Base-by-base conservation (phyloP, 2,797 vertebrate genomes). In the Gymnothorax reevesii region DNA sequence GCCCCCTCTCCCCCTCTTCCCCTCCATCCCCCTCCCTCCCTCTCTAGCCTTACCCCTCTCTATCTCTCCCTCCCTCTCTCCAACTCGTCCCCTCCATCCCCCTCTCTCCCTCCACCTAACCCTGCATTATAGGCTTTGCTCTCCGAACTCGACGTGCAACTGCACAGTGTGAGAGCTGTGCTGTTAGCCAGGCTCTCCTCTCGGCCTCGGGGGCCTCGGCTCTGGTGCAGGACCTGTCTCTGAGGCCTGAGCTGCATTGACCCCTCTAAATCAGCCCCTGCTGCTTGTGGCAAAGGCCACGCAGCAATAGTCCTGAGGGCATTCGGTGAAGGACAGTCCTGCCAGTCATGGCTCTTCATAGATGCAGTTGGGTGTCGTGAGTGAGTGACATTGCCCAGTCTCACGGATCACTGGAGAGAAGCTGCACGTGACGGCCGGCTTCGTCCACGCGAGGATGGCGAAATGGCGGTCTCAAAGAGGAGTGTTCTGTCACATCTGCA, bases 1-100 rank as follows among this genome's bases (percentile, higher is more conserved):
- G 20, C 64, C 54, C 13, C 33, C 71, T 49, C 55, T 88, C 87
- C 88, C 71, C 83, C 62, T 52, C n/a, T 52, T 7, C 57, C 27
- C 27, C 49, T 71, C n/a, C 54, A 57, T 80, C 69, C 57, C 13
- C 6, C 62, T 3, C 62, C 22, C 62, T 64, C 62, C 7, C 62
- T 22, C 86, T 89, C 17, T 17, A 69, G 10, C 52, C 22, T 60
- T 77, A 3, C 20, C 52, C 27, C n/a, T 57, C 52, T 64, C 66
- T 15, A 57, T n/a, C 57, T 7, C 49, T 85, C 54, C 83, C 64
- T 77, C 71, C 20, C 83, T 69, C 54, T 83, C 27, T 79, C 15
- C 83, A 7, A 22, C 25, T 64, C 83, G 59, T 64, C 83, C 64
- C 52, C 57, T 80, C 22, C 55, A 52, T 6, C 15, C 77, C 55